A percentile compares a stretch with the other conserved stretches of the same genome.
These are phyloP conservation scores for Catagonus wagneri DNA, from an alignment of 2,113 vertebrate genomes.

Conservation along the genomic window DNA sequence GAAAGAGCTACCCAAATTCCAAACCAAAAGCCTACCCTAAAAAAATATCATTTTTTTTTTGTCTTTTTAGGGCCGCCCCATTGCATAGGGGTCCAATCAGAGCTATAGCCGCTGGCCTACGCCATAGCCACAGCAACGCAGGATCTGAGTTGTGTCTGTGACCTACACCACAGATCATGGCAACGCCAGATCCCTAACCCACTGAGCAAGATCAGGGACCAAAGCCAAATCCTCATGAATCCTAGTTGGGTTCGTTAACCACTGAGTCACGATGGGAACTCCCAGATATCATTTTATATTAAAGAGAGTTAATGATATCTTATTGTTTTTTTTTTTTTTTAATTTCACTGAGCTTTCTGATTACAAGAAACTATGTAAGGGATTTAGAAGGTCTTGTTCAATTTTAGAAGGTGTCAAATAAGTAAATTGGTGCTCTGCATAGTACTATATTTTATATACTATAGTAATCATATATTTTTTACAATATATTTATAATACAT, in stretches of 20 bases:
- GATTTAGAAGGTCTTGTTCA: neutral
- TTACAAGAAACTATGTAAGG: neutral
- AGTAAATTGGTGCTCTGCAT: neutral
- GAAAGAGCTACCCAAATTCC: neutral
- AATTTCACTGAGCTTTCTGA: conserved; percentile 3
- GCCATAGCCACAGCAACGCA: too few relatives aligned
- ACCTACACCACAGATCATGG: too few relatives aligned
- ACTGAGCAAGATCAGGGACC: too few relatives aligned
- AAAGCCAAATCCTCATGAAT: too few relatives aligned
- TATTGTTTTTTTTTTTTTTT: neutral
- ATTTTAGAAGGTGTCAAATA: conserved; percentile 48
- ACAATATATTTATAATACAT: conserved; percentile 3
- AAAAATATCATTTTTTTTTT: neutral
- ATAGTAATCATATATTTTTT: neutral
- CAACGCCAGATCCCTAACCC: too few relatives aligned
- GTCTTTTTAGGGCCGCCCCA: too few relatives aligned
- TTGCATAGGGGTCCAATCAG: too few relatives aligned
- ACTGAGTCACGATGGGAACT: too few relatives aligned
- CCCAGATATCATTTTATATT: neutral
- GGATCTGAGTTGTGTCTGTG: too few relatives aligned
- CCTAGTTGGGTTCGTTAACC: too few relatives aligned
- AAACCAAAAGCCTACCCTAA: neutral
- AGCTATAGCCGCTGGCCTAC: too few relatives aligned
- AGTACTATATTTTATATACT: neutral
- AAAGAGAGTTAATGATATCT: neutral